Conservation (phyloP, 64 coral and sea anemone genomes). For the Platygyra sinensis region DNA sequence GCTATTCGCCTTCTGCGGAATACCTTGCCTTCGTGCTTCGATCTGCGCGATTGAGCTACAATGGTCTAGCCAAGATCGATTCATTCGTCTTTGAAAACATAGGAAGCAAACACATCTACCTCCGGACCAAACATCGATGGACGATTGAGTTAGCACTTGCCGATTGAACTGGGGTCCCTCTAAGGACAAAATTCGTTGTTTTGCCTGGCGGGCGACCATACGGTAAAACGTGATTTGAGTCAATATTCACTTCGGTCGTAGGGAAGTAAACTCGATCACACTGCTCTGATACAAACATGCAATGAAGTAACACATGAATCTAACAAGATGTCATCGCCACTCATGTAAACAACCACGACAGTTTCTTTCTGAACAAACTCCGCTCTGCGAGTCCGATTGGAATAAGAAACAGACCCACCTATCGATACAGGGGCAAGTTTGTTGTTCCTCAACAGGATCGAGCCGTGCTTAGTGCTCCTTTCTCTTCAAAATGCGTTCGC, state of each 20-base stretch:
- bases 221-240: background rate
- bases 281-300: constrained; percentile 32
- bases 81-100: background rate
- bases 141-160: background rate
- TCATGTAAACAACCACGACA: background rate
- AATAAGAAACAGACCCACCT: constrained; percentile 13
- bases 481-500: background rate
- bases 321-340: background rate
- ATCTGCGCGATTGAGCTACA: background rate
- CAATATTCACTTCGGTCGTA: background rate
- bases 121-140: background rate
- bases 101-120: background rate
- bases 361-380: background rate
- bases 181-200: background rate
- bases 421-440: background rate
- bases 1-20: background rate
- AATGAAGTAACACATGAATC: constrained; percentile 18
- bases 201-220: background rate
- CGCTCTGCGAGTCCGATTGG: background rate
- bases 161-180: background rate
- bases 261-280: constrained; percentile 8
- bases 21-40: background rate
- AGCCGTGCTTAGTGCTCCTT: background rate
- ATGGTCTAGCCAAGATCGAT: background rate
- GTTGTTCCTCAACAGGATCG: constrained; percentile 1